A percentile compares a stretch with the other conserved stretches of the same genome.
Conservation (phyloP, 2,113 vertebrate species). For the Lophotis ruficrista region DNA sequence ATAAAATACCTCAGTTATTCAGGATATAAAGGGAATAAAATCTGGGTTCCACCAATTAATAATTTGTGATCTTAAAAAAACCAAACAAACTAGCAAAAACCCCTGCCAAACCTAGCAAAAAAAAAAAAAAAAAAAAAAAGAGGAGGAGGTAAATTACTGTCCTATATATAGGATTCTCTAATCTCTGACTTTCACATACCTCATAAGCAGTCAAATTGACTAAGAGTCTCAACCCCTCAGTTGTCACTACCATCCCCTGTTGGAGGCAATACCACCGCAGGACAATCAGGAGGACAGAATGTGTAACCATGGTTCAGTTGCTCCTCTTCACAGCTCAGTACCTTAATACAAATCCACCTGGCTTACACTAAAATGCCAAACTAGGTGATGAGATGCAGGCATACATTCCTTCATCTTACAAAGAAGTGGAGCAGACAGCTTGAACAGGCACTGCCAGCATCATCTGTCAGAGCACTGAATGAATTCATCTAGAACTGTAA, state of each 20-base stretch:
- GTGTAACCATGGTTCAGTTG: not conserved
- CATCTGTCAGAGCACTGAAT: not conserved
- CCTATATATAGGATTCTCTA: not conserved
- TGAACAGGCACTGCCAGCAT: not conserved
- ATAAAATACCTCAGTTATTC: not conserved
- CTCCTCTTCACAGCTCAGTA: not conserved
- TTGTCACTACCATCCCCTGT: not conserved
- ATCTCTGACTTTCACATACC: not conserved
- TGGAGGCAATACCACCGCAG: not conserved
- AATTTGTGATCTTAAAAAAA: not conserved
- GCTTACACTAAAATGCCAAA: not conserved
- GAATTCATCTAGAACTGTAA: not conserved
- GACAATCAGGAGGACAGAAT: not conserved
- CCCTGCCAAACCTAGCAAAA: not conserved
- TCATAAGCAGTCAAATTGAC: not conserved
- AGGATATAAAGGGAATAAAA: not conserved
- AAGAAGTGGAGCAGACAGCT: slow-evolving; percentile 1
- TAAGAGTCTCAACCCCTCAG: not conserved
- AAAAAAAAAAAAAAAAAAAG: not conserved
- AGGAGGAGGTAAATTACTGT: not conserved
- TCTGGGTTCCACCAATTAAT: not conserved
- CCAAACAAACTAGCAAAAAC: not conserved
- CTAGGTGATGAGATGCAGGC: not conserved
- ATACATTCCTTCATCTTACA: not conserved
- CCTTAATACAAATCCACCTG: not conserved